A percentile compares a stretch with the other conserved stretches of the same genome.
These are phyloP conservation scores for Drosophila pseudotalamancana DNA, from an alignment of 2,888 invertebrate species.

Conservation along the genomic window DNA sequence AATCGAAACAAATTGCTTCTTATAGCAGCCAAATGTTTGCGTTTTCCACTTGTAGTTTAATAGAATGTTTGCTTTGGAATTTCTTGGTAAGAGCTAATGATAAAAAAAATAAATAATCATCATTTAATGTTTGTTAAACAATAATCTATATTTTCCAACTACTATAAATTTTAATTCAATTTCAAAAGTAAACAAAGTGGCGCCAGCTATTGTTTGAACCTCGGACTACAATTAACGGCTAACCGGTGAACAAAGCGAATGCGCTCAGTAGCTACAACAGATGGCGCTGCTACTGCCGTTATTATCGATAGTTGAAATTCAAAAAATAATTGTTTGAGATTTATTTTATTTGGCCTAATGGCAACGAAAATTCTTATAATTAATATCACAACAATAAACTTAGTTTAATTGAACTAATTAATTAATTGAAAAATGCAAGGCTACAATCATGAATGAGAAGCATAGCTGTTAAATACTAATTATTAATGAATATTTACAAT, in stretches of 20 bases:
- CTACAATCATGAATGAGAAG: constrained; percentile 14
- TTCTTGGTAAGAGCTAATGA: constrained; percentile 31
- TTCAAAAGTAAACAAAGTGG: constrained; percentile 32
- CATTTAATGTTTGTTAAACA: constrained; percentile 43
- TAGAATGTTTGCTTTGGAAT: constrained; percentile 50
- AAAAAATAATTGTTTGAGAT: constrained; percentile 9
- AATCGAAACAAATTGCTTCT: neutral
- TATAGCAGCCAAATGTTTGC: constrained; percentile 23
- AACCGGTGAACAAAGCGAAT: neutral
- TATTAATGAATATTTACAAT: constrained; percentile 64
- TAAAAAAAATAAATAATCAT: constrained; percentile 4
- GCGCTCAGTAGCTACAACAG: neutral
- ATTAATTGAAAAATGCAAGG: constrained; percentile 36
- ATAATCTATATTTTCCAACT: constrained; percentile 18
- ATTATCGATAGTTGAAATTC: neutral
- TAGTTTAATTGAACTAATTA: constrained; percentile 31
- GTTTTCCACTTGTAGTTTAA: constrained; percentile 37
- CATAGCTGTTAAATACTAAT: constrained; percentile 9
- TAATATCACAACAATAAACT: constrained; percentile 49
- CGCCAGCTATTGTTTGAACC: constrained; percentile 4
- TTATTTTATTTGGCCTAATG: constrained; percentile 46
- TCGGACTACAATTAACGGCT: neutral
- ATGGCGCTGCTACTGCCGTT: neutral
- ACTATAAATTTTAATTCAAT: constrained; percentile 29
- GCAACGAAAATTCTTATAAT: constrained; percentile 41